phyloP scores from a whole-genome alignment of 2,113 vertebrate genomes.

The Corythaeola cristata region DNA sequence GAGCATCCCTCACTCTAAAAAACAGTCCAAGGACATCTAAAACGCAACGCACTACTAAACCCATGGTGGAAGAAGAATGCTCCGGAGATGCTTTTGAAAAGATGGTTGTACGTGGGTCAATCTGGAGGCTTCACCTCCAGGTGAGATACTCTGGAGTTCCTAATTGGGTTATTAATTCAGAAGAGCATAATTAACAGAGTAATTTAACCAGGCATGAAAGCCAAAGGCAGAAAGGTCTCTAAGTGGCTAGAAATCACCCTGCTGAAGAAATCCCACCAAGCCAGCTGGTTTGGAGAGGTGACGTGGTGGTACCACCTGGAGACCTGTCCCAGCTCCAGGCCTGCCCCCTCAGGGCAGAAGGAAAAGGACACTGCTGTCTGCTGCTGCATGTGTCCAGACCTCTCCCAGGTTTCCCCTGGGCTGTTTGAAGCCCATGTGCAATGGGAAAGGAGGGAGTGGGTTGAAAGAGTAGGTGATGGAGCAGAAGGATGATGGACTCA shows the following conservation, averaged over 20 bases:
- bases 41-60: neutral
- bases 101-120: neutral
- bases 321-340: neutral
- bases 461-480: neutral
- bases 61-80: neutral
- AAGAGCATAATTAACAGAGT: neutral
- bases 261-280: neutral
- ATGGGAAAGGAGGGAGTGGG: neutral
- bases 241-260: neutral
- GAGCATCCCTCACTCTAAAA: neutral
- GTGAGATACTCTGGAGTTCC: neutral
- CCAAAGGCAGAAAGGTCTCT: neutral
- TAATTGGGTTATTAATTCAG: neutral
- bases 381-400: neutral
- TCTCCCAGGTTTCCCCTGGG: neutral
- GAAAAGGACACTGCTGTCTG: neutral
- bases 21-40: neutral
- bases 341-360: rapidly evolving
- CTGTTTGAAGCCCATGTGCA: neutral
- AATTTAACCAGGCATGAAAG: neutral
- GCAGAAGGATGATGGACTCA: neutral
- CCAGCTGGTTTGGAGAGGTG: neutral
- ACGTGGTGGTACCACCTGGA: neutral
- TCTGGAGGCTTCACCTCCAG: neutral
- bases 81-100: neutral